These are phyloP conservation scores for Stegodyphus dumicola DNA, from an alignment of 1,140 invertebrate genomes.

Conservation along the genomic window DNA sequence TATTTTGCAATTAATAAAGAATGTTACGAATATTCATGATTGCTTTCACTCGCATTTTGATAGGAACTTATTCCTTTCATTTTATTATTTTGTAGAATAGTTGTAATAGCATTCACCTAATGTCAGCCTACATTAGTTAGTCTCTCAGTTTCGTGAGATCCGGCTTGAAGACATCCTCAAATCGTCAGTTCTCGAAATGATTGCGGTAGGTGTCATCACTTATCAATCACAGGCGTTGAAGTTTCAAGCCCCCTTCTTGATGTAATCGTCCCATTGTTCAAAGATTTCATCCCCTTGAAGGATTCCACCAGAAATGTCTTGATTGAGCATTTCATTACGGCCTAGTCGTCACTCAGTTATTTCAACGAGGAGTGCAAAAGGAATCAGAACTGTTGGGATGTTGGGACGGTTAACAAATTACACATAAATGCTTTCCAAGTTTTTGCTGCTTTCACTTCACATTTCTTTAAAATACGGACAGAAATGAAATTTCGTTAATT, in stretches of 20 bases:
- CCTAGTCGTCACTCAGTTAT: no score
- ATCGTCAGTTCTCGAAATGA: conserved; percentile 23
- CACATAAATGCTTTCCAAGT: no score
- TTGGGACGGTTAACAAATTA: neutral
- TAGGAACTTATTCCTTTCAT: no score
- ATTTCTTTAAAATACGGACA: no score
- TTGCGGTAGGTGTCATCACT: conserved; percentile 33
- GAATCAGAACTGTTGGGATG: neutral
- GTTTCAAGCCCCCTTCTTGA: neutral
- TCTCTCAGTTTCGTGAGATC: conserved; percentile 1
- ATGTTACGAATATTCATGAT: no score
- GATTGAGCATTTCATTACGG: conserved; percentile 51
- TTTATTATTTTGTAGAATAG: no score
- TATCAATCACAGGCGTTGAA: conserved; percentile 46
- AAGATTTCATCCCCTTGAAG: conserved; percentile 8
- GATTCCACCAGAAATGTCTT: conserved; percentile 23
- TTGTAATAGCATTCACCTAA: neutral
- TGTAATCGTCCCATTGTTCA: conserved; percentile 31
- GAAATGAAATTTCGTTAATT: no score
- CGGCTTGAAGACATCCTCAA: conserved; percentile 23
- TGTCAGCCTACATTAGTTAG: neutral
- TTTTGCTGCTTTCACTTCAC: no score
- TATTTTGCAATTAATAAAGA: no score
- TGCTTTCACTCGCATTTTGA: no score
- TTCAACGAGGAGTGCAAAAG: no score